phyloP scores from a whole-genome alignment of 2,888 invertebrate genomes.

The Margaritifera margaritifera region DNA sequence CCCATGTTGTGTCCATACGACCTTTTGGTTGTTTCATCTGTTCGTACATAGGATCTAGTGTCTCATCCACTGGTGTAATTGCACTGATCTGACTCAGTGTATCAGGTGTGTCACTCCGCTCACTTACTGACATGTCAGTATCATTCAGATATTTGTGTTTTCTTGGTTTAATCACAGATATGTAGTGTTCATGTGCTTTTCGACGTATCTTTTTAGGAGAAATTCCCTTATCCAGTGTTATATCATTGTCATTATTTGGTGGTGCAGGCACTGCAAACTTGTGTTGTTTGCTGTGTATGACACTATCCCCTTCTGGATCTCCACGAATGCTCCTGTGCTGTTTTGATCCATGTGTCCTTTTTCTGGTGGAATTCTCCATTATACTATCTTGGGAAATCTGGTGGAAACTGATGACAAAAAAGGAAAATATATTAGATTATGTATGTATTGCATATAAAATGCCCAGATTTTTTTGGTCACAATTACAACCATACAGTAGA shows the following conservation, averaged over 20 bases:
- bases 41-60: conserved; percentile 31
- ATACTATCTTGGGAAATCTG: background rate
- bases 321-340: conserved; percentile 38
- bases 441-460: too few species aligned
- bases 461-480: too few species aligned
- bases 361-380: conserved; percentile 29
- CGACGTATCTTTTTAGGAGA: conserved; percentile 30
- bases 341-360: conserved; percentile 25
- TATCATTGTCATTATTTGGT: conserved; percentile 37
- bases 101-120: conserved; percentile 54
- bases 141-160: conserved; percentile 33
- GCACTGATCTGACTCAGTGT: conserved; percentile 64
- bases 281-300: conserved; percentile 34
- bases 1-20: conserved; percentile 56
- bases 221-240: conserved; percentile 29
- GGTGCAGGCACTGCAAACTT: conserved; percentile 35
- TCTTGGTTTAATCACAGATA: conserved; percentile 16
- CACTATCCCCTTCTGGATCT: conserved; percentile 60
- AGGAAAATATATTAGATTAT: too few species aligned
- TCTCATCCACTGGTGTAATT: conserved; percentile 54
- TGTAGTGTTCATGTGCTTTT: conserved; percentile 17
- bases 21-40: conserved; percentile 20
- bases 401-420: too few species aligned
- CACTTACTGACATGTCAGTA: conserved; percentile 41
- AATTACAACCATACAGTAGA: too few species aligned